Base-by-base conservation (phyloP, 1,140 invertebrate species). In the Neodiprion virginianus region DNA sequence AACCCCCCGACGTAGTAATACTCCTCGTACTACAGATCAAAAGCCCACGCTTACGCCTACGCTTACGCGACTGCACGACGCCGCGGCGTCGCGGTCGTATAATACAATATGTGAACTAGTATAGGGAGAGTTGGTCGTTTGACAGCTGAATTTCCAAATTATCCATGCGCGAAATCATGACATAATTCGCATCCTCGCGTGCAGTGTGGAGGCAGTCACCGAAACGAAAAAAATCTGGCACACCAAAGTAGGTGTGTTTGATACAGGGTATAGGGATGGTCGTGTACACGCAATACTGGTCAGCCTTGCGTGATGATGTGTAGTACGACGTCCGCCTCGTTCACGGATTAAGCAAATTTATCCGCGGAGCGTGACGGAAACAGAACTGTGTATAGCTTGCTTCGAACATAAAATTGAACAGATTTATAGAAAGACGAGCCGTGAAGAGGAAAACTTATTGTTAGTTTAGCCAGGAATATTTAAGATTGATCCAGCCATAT, bases 391-490 rank as follows among this genome's bases (percentile, higher is more conserved):
- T 40, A 40, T 40, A 40, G 28, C 28, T 40, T 40, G 28, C 28
- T 40, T 40, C 1, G 5, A 40, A 40, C 28, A 40, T 40, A 40
- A 40, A 2, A 40, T 40, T 40, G 28, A 40, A 40, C 28, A 40
- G 28, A 5, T 40, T 40, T 40, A 5, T 40, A 40, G 2, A 40
- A 40, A 40, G 28, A 76, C 72, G 50, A 73, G 75, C 53, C 75
- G 70, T 48, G 76, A 72, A 77, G 61, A 78, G 72, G 65, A 48
- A 74, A 74, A 78, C 72, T 72, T 75, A 74, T 72, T 70, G 72
- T 72, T 72, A 53, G 48, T 3, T 14, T 17, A 70, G 49, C n/a
- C 14, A 40, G 66, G 28, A 21, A 68, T 66, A 67, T 50, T 12
- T 11, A 65, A 9, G 61, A n/a, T 21, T 72, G 71, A 28, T 72